Evolutionary conservation across 2,888 invertebrate species (phyloP).

Genomic region (Hermaeophaga mercurialis): DNA sequence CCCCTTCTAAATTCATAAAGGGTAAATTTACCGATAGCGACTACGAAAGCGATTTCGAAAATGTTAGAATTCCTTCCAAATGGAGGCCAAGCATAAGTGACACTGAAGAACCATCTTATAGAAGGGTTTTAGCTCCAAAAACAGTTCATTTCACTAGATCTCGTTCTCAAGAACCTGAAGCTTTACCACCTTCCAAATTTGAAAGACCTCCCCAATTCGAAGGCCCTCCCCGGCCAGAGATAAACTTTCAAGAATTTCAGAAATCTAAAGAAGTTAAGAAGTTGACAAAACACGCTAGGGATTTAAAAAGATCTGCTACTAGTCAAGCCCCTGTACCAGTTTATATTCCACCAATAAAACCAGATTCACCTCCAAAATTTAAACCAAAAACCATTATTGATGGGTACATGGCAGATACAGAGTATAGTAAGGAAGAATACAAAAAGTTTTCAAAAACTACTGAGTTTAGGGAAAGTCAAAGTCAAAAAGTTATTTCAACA

Average conservation of each 20-base stretch:
- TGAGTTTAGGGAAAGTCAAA: conserved; percentile 48
- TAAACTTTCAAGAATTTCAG: conserved; percentile 51
- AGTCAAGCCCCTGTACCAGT: conserved; percentile 57
- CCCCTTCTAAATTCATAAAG: conserved; percentile 64
- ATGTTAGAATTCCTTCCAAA: conserved; percentile 57
- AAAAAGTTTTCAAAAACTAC: conserved; percentile 49
- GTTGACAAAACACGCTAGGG: conserved; percentile 48
- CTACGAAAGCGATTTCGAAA: conserved; percentile 70
- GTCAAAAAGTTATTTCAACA: conserved; percentile 42
- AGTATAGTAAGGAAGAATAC: conserved; percentile 50
- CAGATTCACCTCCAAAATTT: conserved; percentile 61
- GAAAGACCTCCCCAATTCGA: conserved; percentile 59
- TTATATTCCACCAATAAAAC: conserved; percentile 41
- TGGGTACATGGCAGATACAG: conserved; percentile 70
- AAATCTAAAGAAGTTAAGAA: conserved; percentile 48
- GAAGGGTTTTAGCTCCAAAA: conserved; percentile 62
- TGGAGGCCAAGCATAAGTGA: conserved; percentile 70
- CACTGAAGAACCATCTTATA: conserved; percentile 65
- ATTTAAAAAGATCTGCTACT: conserved; percentile 45
- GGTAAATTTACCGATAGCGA: conserved; percentile 67
- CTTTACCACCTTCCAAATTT: conserved; percentile 62
- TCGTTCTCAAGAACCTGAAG: conserved; percentile 63
- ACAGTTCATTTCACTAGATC: conserved; percentile 59
- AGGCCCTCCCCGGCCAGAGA: conserved; percentile 54
- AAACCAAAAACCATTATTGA: conserved; percentile 61